phyloP scores from a whole-genome alignment of 2,797 vertebrate genomes.

The Cossypha heuglini region DNA sequence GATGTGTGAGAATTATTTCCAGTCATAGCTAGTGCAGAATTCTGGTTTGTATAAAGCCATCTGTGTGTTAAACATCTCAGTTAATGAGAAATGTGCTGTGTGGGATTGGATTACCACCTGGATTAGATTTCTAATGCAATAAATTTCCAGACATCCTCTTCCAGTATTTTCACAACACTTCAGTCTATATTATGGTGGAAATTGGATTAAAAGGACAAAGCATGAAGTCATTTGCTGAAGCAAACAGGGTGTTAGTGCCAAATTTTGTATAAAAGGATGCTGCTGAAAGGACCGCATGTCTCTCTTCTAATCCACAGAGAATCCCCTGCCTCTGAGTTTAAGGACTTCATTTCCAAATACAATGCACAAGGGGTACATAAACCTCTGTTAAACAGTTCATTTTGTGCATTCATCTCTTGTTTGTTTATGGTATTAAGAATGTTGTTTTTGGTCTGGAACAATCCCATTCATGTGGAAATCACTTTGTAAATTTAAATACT shows the following conservation, averaged over 20 bases:
- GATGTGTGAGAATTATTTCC: neutral
- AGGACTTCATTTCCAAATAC: constrained; percentile 41
- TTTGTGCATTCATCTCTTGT: constrained; percentile 47
- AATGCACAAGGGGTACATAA: constrained; percentile 51
- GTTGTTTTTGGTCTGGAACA: constrained; percentile 34
- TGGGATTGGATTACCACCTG: constrained; percentile 29
- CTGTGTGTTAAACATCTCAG: neutral
- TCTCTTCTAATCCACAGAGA: constrained; percentile 38
- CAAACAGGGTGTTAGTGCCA: constrained; percentile 33
- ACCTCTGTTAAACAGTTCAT: constrained; percentile 51
- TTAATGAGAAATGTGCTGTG: neutral
- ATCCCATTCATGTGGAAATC: constrained; percentile 41
- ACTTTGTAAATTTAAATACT: constrained; percentile 34
- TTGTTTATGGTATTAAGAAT: constrained; percentile 47
- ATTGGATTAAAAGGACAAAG: constrained; percentile 61
- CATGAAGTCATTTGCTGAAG: constrained; percentile 44
- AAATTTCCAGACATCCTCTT: constrained; percentile 26
- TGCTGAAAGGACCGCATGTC: neutral
- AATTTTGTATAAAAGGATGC: constrained; percentile 42
- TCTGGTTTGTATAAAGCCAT: neutral
- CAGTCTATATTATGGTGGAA: constrained; percentile 37
- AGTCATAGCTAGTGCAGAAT: neutral
- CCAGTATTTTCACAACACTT: constrained; percentile 22
- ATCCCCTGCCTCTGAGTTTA: constrained; percentile 30
- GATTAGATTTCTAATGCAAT: constrained; percentile 3